Conservation (phyloP, 2,888 invertebrate genomes). For the Perizoma flavofasciatum region DNA sequence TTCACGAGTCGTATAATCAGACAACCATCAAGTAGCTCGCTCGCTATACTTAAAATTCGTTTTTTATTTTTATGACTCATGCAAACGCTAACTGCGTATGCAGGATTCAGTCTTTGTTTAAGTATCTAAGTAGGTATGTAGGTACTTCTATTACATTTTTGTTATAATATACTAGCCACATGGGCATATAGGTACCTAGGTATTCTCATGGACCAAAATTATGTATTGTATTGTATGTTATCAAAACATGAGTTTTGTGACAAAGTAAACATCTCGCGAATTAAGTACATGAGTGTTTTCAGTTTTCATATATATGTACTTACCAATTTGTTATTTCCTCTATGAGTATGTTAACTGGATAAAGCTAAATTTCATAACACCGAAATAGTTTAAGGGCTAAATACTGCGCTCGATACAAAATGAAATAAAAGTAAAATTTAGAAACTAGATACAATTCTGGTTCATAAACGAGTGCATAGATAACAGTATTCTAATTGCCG, state of each 20-base stretch:
- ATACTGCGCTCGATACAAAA: too few species aligned
- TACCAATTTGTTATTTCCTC: too few species aligned
- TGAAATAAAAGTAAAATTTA: too few species aligned
- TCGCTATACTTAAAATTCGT: constrained; percentile 16
- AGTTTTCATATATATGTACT: too few species aligned
- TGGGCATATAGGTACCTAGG: too few species aligned
- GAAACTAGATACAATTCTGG: too few species aligned
- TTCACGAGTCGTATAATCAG: not conserved
- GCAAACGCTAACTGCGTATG: constrained; percentile 19
- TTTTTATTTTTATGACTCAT: constrained; percentile 27
- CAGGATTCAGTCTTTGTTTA: constrained; percentile 29
- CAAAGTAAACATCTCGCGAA: constrained; percentile 5
- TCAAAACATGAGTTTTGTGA: not conserved
- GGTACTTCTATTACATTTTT: not conserved
- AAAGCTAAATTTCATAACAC: too few species aligned
- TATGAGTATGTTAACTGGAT: too few species aligned
- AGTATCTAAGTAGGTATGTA: constrained; percentile 6
- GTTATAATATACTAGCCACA: not conserved
- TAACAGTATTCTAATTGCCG: too few species aligned
- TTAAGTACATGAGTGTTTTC: not conserved
- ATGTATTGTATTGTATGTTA: not conserved
- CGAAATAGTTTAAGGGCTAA: too few species aligned
- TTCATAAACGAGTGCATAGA: too few species aligned
- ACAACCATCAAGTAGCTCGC: constrained; percentile 3
- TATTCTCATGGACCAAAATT: not conserved